These are phyloP conservation scores for Pollenia amentaria DNA, from an alignment of 2,888 invertebrate species.

Conservation along the genomic window DNA sequence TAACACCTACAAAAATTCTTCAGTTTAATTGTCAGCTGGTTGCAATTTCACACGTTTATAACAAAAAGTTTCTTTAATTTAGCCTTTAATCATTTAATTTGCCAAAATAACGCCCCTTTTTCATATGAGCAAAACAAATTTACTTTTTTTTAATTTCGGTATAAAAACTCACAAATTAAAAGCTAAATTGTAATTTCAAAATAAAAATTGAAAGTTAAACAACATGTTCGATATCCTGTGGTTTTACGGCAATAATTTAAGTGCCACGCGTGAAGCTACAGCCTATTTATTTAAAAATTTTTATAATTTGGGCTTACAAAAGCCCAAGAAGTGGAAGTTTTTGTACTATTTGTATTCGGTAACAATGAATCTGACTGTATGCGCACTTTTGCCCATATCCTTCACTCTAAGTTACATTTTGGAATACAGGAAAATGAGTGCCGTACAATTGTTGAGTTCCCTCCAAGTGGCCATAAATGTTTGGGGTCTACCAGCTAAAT, in stretches of 20 bases:
- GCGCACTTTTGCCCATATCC: constrained; percentile 65
- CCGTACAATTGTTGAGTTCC: constrained; percentile 76
- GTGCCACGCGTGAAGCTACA: constrained; percentile 59
- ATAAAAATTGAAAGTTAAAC: not conserved
- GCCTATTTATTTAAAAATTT: constrained; percentile 65
- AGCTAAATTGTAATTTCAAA: not conserved
- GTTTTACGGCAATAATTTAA: not conserved
- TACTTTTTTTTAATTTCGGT: not conserved
- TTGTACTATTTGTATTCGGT: constrained; percentile 64
- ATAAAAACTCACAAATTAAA: not conserved
- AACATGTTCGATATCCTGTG: constrained; percentile 42
- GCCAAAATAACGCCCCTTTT: constrained; percentile 17
- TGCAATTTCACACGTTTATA: too few relatives aligned
- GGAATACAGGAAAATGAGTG: constrained; percentile 64
- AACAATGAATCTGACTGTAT: constrained; percentile 37
- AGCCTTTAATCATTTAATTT: constrained; percentile 5
- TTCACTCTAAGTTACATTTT: constrained; percentile 69
- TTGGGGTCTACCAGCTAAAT: constrained; percentile 73
- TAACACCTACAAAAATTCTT: too few relatives aligned
- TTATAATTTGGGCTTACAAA: constrained; percentile 61
- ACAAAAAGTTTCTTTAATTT: not conserved
- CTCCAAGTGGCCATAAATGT: constrained; percentile 77
- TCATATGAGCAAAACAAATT: not conserved
- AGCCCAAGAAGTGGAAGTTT: not conserved
- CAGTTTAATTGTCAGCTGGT: too few relatives aligned